A percentile compares a stretch with the other conserved stretches of the same genome.
These are phyloP conservation scores for Ceratina calcarata DNA, from an alignment of 1,140 invertebrate species.

Conservation along the genomic window DNA sequence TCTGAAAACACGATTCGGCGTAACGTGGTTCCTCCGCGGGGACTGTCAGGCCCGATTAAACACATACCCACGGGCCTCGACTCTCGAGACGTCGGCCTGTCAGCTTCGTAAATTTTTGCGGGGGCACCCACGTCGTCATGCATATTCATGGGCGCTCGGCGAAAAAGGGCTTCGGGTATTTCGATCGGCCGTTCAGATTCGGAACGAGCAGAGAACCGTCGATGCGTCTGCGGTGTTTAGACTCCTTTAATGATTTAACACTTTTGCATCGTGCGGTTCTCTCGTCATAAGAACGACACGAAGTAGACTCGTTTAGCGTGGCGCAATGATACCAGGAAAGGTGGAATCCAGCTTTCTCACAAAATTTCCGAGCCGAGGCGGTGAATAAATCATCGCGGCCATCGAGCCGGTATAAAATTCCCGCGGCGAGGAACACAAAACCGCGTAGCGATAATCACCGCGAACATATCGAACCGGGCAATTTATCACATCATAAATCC, in stretches of 20 bases:
- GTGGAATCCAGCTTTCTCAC: too few species aligned
- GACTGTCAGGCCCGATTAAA: conserved; percentile 60
- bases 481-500: conserved; percentile 9
- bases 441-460: not conserved
- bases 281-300: too few species aligned
- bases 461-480: conserved; percentile 6
- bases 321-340: too few species aligned
- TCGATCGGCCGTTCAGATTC: conserved; percentile 46
- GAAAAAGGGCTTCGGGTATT: conserved; percentile 46
- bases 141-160: conserved; percentile 64
- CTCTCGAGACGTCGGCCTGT: conserved; percentile 65
- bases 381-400: not conserved
- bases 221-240: too few species aligned
- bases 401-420: not conserved
- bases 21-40: conserved; percentile 52
- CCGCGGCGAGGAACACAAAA: not conserved
- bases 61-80: conserved; percentile 49
- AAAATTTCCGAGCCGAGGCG: too few species aligned
- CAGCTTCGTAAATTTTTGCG: conserved; percentile 64
- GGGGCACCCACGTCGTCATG: conserved; percentile 60
- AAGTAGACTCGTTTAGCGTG: too few species aligned
- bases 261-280: too few species aligned
- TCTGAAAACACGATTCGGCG: conserved; percentile 21
- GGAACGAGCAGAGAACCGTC: not conserved
- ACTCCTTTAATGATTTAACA: too few species aligned